Evolutionary conservation across 2,797 vertebrate genomes (phyloP), one percentile per base, ranked within the genome.

Genomic region (Pangasius mekongensis): DNA sequence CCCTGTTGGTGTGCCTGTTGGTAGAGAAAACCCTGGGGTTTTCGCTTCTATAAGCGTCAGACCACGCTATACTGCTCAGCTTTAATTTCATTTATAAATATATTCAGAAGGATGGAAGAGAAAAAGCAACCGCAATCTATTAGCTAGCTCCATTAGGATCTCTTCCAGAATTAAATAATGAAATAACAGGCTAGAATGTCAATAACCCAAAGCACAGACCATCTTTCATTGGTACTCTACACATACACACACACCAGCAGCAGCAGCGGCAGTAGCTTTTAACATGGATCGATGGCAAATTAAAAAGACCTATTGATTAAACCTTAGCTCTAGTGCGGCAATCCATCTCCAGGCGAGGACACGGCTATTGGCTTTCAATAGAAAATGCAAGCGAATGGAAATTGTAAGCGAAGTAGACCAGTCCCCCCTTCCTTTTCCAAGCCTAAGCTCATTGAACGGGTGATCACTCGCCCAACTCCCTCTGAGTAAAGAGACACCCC

Each of bases 251-350:
- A 91, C 78, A 84, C 83, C 84, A 85, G 30, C 85, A 88, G 86
- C 82, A 90, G 92, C 93, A 95, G 94, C 94, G 93, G 93, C 95
- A 96, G 95, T 95, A 96, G 96, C 96, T 96, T 96, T 97, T 96
- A 97, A 96, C 94, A 94, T 94, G 95, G 96, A 96, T 97, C 96
- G 95, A 97, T 96, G 95, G 94, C 94, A 96, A 96, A 96, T 96
- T 96, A 96, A 96, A 97, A 96, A 96, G 95, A 95, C 94, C 95
- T 96, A 97, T 97, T 96, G 96, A 97, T 97, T 97, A 96, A 97
- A 96, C 95, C 95, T 96, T 96, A 96, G 96, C 96, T 96, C 94
- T 95, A 95, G 95, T 95, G 95, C 95, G 95, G 95, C 95, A 95
- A 96, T 97, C 96, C 95, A 96, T 97, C 96, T 96, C 94, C 6